phyloP scores from a whole-genome alignment of 2,888 invertebrate genomes.

The Epirrhoe tristata region DNA sequence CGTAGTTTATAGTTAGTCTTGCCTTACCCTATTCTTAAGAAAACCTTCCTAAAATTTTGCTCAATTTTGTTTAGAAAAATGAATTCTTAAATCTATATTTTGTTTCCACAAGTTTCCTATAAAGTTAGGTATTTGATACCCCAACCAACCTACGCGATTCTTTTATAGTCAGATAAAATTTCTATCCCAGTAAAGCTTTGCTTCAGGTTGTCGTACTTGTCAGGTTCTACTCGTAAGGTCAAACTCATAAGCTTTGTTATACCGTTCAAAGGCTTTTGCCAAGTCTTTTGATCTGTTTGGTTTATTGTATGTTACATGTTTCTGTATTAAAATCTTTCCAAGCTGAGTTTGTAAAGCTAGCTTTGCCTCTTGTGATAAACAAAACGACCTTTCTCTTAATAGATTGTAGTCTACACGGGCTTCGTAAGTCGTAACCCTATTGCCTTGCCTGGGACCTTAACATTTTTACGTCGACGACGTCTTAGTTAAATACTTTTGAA shows the following conservation, averaged over 20 bases:
- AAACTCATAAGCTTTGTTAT: not conserved
- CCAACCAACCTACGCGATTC: not conserved
- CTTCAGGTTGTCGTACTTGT: not conserved
- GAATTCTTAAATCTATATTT: not conserved
- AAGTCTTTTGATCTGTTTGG: not conserved
- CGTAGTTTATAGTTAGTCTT: too few species aligned
- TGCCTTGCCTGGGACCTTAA: conserved; percentile 27
- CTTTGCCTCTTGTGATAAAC: conserved; percentile 56
- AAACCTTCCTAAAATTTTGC: not conserved
- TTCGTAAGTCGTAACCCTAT: conserved; percentile 21
- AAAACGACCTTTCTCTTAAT: conserved; percentile 60
- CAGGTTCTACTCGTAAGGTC: conserved; percentile 4
- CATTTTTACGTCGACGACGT: conserved; percentile 19
- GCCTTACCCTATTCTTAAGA: not conserved
- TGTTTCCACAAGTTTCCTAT: not conserved
- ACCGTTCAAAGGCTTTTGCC: not conserved
- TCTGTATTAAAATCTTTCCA: conserved; percentile 12
- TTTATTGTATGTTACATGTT: not conserved
- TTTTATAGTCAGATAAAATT: conserved; percentile 1
- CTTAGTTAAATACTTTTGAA: not conserved
- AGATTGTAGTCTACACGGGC: conserved; percentile 36
- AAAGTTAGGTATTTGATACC: not conserved
- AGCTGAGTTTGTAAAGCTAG: conserved; percentile 36
- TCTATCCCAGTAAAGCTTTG: conserved; percentile 4
- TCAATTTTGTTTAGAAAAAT: not conserved